Evolutionary conservation across 2,888 invertebrate genomes (phyloP).

Genomic region (Prenolepis imparis): DNA sequence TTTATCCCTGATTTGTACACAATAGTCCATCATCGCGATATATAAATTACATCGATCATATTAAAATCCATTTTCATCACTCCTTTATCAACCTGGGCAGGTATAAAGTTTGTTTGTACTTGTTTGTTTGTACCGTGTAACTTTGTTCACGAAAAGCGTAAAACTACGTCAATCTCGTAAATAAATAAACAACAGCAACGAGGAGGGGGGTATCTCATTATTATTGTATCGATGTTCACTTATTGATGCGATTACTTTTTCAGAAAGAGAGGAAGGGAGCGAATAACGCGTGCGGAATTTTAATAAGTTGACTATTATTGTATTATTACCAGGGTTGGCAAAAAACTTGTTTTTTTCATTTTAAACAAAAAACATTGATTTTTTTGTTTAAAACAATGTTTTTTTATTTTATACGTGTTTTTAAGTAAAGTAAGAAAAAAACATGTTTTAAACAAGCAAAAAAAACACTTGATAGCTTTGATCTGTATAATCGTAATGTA

Average conservation of each 20-base stretch:
- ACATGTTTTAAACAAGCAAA: too few species aligned
- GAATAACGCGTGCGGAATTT: neutral
- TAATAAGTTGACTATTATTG: neutral
- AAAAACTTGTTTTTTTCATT: too few species aligned
- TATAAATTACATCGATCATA: conserved; percentile 26
- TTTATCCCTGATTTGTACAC: neutral
- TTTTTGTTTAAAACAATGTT: too few species aligned
- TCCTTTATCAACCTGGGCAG: neutral
- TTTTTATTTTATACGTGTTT: too few species aligned
- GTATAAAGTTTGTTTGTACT: neutral
- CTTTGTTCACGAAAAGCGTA: neutral
- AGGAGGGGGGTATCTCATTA: neutral
- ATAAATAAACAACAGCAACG: neutral
- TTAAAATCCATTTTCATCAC: conserved; percentile 17
- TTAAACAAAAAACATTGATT: too few species aligned
- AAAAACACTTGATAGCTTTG: too few species aligned
- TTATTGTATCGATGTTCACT: neutral
- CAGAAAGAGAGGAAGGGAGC: neutral
- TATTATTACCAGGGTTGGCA: too few species aligned
- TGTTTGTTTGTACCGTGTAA: neutral
- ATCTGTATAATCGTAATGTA: too few species aligned
- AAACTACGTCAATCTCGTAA: neutral
- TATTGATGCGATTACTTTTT: conserved; percentile 8
- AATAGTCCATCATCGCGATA: conserved; percentile 17
- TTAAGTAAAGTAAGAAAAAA: too few species aligned